Evolutionary conservation across 2,113 vertebrate species (phyloP).

Genomic region (Ardeotis arabs): DNA sequence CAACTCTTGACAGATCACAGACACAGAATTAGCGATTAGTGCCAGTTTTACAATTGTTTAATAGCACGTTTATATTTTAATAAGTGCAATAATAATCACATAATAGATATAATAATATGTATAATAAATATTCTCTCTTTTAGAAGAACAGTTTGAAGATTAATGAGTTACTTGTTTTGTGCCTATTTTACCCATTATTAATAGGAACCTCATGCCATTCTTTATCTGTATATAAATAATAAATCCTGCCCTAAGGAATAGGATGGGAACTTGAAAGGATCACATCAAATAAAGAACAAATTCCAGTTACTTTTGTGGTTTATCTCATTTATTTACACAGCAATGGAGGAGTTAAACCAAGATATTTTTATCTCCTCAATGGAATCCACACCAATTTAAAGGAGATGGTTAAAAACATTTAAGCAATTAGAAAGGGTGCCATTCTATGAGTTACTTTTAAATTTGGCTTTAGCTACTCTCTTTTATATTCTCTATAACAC

Average conservation of each 20-base stretch:
- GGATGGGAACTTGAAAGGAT: not conserved
- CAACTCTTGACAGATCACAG: not conserved
- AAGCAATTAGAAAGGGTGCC: not conserved
- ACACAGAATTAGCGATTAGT: not conserved
- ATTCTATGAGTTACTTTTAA: not conserved
- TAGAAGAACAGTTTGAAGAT: not conserved
- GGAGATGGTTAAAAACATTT: not conserved
- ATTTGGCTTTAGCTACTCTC: not conserved
- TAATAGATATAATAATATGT: not conserved
- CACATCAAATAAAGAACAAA: not conserved
- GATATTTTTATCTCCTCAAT: not conserved
- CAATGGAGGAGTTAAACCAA: not conserved
- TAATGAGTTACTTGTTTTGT: not conserved
- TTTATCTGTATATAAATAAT: not conserved
- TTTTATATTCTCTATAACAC: not conserved
- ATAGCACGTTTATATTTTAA: not conserved
- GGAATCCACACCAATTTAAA: not conserved
- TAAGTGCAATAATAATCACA: not conserved
- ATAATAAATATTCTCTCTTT: not conserved
- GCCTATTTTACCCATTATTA: not conserved
- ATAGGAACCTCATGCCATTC: not conserved
- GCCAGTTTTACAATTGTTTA: not conserved
- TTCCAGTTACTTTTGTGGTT: not conserved
- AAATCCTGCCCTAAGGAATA: not conserved
- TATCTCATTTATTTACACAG: not conserved